Conservation (phyloP, 2,113 vertebrate genomes). For the Echinops telfairi region DNA sequence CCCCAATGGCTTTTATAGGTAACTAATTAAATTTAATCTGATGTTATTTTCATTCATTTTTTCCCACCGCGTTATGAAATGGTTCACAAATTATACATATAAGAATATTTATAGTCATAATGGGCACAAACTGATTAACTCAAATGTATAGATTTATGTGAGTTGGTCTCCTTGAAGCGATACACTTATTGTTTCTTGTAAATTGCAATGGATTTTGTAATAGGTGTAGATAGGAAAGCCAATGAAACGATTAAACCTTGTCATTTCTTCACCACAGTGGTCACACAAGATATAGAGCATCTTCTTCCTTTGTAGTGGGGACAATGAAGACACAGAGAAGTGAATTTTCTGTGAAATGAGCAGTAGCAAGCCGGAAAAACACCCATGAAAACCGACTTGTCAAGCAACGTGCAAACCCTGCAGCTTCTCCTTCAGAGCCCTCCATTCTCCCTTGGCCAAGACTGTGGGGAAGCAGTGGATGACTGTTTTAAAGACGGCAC, state of each 20-base stretch:
- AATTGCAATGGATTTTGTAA: neutral
- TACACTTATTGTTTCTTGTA: neutral
- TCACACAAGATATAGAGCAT: conserved; percentile 46
- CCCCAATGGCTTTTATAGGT: conserved; percentile 4
- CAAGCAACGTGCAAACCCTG: neutral
- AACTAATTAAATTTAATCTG: conserved; percentile 8
- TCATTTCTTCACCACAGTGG: conserved; percentile 20
- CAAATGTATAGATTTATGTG: neutral
- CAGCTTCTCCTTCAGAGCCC: neutral
- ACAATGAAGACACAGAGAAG: conserved; percentile 64
- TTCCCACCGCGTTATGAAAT: neutral
- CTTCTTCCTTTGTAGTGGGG: conserved; percentile 51
- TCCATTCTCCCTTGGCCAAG: neutral
- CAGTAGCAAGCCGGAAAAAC: conserved; percentile 32
- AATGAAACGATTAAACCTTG: conserved; percentile 54
- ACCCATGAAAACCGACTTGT: neutral
- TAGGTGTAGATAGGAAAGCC: conserved; percentile 34
- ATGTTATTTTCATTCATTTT: conserved; percentile 33
- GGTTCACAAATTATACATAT: neutral
- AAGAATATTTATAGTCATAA: neutral
- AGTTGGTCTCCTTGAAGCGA: neutral
- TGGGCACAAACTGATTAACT: neutral
- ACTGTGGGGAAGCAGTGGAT: neutral
- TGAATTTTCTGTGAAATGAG: conserved; percentile 55
- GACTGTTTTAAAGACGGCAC: too few species aligned